Evolutionary conservation across 2,888 invertebrate species (phyloP).

Genomic region (Chaetoderma sp.): DNA sequence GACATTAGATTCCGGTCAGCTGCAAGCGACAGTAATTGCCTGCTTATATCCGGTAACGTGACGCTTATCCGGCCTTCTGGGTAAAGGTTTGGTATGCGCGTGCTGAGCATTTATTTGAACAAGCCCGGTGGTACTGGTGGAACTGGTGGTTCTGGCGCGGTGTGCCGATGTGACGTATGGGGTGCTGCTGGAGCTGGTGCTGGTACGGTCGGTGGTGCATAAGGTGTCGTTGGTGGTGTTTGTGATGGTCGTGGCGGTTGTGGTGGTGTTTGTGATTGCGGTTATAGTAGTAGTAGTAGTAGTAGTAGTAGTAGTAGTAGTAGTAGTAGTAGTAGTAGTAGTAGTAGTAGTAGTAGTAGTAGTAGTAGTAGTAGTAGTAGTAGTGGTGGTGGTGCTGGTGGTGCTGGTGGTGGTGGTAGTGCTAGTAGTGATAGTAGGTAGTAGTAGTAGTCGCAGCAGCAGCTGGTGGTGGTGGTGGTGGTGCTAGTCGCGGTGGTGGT

Average conservation of each 20-base stretch:
- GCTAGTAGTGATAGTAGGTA: too few relatives aligned
- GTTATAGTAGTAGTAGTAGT: constrained; percentile 14
- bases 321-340: constrained; percentile 23
- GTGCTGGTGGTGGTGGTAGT: constrained; percentile 22
- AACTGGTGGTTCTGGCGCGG: neutral
- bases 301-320: constrained; percentile 19
- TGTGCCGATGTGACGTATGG: neutral
- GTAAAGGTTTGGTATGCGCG: too few relatives aligned
- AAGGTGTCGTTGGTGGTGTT: neutral
- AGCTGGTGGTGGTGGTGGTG: constrained; percentile 7
- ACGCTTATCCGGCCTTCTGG: too few relatives aligned
- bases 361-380: constrained; percentile 18
- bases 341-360: constrained; percentile 26
- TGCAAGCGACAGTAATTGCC: too few relatives aligned
- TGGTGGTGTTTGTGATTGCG: constrained; percentile 10
- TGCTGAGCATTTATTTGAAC: too few relatives aligned
- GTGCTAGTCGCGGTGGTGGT: constrained; percentile 6
- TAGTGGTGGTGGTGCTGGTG: constrained; percentile 22
- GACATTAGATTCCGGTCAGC: too few relatives aligned
- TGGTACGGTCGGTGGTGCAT: neutral
- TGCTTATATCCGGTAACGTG: too few relatives aligned
- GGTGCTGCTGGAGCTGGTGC: neutral
- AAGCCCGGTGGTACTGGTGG: neutral
- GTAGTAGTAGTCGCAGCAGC: too few relatives aligned
- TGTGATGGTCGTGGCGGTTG: constrained; percentile 8